phyloP scores from a whole-genome alignment of 2,888 invertebrate genomes.

The Panopea generosa region DNA sequence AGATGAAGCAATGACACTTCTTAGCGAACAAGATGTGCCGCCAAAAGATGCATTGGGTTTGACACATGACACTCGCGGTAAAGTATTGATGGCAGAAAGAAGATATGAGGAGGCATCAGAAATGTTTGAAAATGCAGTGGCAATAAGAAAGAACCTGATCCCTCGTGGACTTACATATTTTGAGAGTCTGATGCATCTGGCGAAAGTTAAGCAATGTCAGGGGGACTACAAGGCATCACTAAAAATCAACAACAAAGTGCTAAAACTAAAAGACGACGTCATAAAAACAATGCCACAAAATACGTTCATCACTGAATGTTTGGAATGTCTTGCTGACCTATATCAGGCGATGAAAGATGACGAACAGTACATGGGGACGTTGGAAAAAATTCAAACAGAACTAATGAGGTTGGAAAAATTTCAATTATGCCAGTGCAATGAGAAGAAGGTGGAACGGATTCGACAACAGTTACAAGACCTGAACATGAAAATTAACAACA shows the following conservation, averaged over 20 bases:
- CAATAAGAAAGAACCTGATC: slow-evolving; percentile 20
- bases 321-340: slow-evolving; percentile 33
- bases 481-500: slow-evolving; percentile 11
- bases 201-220: slow-evolving; percentile 19
- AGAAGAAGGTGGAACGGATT: slow-evolving; percentile 24
- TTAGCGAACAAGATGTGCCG: slow-evolving; percentile 26
- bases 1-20: slow-evolving; percentile 43
- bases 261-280: slow-evolving; percentile 17
- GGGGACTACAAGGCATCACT: slow-evolving; percentile 25
- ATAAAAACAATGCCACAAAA: slow-evolving; percentile 38
- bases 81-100: slow-evolving; percentile 27
- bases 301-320: slow-evolving; percentile 35
- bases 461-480: slow-evolving; percentile 25
- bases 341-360: slow-evolving; percentile 23
- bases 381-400: slow-evolving; percentile 47
- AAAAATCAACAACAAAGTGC: slow-evolving; percentile 30
- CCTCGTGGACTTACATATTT: slow-evolving; percentile 20
- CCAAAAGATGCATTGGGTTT: slow-evolving; percentile 25
- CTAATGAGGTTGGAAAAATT: slow-evolving; percentile 37
- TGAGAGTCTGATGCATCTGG: slow-evolving; percentile 47
- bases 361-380: slow-evolving; percentile 24
- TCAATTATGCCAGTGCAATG: slow-evolving; percentile 29
- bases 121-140: slow-evolving; percentile 42
- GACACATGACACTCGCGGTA: slow-evolving; percentile 48
- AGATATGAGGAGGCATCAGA: slow-evolving; percentile 28